These are phyloP conservation scores for Caenorhabditis sp. DNA, from an alignment of 2,888 invertebrate species.

Conservation along the genomic window DNA sequence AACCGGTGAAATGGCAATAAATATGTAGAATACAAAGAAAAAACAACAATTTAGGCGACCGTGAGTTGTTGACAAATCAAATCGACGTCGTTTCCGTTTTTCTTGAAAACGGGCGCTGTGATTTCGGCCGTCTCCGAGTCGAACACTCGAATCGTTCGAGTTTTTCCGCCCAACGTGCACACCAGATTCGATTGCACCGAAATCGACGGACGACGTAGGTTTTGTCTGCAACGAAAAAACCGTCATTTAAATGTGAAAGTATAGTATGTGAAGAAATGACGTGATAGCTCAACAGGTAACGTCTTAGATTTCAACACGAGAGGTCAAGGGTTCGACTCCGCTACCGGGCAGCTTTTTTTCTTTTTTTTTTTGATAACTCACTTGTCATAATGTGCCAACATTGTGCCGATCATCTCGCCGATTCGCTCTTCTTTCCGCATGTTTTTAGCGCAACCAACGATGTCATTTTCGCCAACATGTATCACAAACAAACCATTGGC, in stretches of 20 bases:
- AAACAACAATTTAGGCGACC: slow-evolving; percentile 17
- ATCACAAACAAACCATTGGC: slow-evolving; percentile 72
- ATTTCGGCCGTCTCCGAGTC: slow-evolving; percentile 43
- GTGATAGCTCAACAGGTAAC: too few relatives aligned
- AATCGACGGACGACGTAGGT: slow-evolving; percentile 60
- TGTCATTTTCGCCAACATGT: slow-evolving; percentile 73
- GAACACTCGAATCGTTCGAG: slow-evolving; percentile 68
- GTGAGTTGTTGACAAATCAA: slow-evolving; percentile 53
- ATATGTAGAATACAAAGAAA: slow-evolving; percentile 1
- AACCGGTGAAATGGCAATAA: neutral
- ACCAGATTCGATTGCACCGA: slow-evolving; percentile 69
- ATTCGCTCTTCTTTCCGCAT: slow-evolving; percentile 71
- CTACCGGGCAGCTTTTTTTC: too few relatives aligned
- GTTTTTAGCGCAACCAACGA: slow-evolving; percentile 72
- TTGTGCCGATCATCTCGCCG: slow-evolving; percentile 72
- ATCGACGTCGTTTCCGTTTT: slow-evolving; percentile 60
- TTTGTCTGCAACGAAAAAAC: slow-evolving; percentile 27
- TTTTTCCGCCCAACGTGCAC: slow-evolving; percentile 72
- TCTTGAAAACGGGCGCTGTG: slow-evolving; percentile 57
- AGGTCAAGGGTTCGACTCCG: too few relatives aligned
- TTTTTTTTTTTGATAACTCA: slow-evolving; percentile 33
- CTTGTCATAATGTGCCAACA: slow-evolving; percentile 71
- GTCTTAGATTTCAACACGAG: too few relatives aligned
- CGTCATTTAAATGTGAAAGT: neutral
- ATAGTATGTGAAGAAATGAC: neutral